A percentile compares a stretch with the other conserved stretches of the same genome.
Conservation (phyloP, 2,797 vertebrate genomes). For the Glyptemys insculpta region DNA sequence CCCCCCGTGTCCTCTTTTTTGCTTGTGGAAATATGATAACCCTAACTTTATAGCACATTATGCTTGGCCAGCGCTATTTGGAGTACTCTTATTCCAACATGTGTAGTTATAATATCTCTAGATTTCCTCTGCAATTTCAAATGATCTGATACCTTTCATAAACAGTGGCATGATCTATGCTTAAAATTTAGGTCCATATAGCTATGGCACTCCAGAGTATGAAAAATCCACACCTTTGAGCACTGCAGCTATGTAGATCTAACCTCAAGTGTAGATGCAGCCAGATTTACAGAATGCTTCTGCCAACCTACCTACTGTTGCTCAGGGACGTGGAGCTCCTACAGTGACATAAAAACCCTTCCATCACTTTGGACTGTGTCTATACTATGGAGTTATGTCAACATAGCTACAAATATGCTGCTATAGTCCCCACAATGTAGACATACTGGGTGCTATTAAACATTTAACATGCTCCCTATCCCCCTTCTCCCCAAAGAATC, state of each 20-base stretch:
- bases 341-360: neutral
- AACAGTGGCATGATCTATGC: neutral
- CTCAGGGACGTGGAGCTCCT: neutral
- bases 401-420: neutral
- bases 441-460: neutral
- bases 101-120: neutral
- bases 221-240: neutral
- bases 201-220: neutral
- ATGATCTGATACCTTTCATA: neutral
- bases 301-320: neutral
- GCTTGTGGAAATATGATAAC: too few relatives aligned
- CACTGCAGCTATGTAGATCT: neutral
- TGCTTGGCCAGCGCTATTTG: rapidly evolving
- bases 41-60: neutral
- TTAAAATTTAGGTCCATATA: neutral
- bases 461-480: neutral
- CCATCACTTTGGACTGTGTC: neutral
- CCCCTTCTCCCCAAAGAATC: neutral
- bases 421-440: neutral
- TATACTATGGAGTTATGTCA: neutral
- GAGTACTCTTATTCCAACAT: neutral
- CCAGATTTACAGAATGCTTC: neutral
- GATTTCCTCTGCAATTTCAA: neutral
- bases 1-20: too few relatives aligned
- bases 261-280: neutral